Percentiles rank a stretch among this genome's conserved stretches.
These are phyloP conservation scores for Rissa tridactyla DNA, from an alignment of 2,113 vertebrate genomes.

Conservation along the genomic window DNA sequence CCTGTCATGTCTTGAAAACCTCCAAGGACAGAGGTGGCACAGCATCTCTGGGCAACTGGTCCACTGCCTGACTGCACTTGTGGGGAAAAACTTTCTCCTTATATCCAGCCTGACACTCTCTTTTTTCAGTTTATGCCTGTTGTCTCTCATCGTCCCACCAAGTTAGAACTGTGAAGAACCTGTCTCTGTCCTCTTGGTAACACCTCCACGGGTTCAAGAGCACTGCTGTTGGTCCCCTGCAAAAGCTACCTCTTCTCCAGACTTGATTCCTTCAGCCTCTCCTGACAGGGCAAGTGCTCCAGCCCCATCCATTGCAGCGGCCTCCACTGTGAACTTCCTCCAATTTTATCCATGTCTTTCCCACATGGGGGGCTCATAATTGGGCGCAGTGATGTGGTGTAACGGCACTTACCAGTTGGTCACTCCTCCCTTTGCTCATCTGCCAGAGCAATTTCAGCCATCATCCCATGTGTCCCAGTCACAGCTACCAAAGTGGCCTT, in stretches of 20 bases:
- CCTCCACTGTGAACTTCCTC: not conserved
- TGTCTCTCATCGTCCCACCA: not conserved
- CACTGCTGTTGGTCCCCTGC: not conserved
- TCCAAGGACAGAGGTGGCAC: not conserved
- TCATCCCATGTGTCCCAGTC: no score
- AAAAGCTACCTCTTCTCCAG: not conserved
- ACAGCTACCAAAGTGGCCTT: not conserved
- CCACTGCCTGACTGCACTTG: not conserved
- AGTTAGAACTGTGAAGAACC: not conserved
- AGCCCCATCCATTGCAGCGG: not conserved
- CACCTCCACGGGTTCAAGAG: not conserved
- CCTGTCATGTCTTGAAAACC: not conserved
- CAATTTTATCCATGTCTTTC: not conserved
- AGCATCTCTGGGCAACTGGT: not conserved
- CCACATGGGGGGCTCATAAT: rapidly evolving
- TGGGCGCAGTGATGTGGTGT: not conserved
- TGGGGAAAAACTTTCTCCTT: not conserved
- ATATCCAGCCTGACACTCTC: not conserved
- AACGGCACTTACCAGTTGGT: not conserved
- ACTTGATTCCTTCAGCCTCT: not conserved
- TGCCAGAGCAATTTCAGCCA: not conserved
- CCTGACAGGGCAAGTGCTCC: not conserved
- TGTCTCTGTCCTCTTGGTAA: not conserved
- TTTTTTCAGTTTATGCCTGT: not conserved
- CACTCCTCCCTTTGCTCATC: not conserved